A percentile compares a stretch with the other conserved stretches of the same genome.
phyloP scores from a whole-genome alignment of 2,113 vertebrate species.

The Murina feae region DNA sequence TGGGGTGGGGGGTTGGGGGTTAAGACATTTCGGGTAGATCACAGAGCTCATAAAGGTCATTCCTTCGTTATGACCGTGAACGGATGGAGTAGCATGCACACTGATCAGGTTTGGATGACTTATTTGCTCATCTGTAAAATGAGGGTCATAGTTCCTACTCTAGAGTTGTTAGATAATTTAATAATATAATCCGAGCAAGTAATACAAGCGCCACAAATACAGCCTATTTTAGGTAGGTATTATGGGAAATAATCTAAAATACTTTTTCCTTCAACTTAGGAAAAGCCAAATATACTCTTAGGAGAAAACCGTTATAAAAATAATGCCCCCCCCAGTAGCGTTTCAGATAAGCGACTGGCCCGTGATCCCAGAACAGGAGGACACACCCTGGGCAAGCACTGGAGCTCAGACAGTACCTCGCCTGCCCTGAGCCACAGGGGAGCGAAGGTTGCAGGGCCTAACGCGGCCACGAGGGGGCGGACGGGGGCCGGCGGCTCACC shows the following conservation, averaged over 20 bases:
- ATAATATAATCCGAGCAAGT: background rate
- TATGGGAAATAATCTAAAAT: background rate
- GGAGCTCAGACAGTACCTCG: accelerated
- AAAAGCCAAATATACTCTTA: background rate
- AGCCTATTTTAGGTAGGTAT: background rate
- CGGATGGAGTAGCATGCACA: background rate
- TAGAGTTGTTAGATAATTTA: background rate
- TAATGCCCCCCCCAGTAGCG: background rate
- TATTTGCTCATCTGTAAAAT: background rate
- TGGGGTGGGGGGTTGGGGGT: accelerated
- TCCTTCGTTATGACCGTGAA: background rate
- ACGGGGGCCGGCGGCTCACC: constrained; percentile 54
- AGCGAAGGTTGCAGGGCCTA: background rate
- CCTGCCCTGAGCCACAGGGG: accelerated
- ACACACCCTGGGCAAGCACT: background rate
- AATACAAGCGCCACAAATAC: background rate
- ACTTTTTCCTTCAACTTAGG: background rate
- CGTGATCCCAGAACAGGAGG: background rate
- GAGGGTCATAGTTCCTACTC: background rate
- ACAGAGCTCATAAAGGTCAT: background rate
- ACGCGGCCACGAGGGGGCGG: background rate
- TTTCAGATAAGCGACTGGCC: background rate
- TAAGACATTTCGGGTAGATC: background rate
- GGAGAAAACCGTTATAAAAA: background rate
- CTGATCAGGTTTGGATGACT: background rate